These are phyloP conservation scores for Trigoniulus corallinus DNA, from an alignment of 1,140 invertebrate genomes.

Conservation along the genomic window DNA sequence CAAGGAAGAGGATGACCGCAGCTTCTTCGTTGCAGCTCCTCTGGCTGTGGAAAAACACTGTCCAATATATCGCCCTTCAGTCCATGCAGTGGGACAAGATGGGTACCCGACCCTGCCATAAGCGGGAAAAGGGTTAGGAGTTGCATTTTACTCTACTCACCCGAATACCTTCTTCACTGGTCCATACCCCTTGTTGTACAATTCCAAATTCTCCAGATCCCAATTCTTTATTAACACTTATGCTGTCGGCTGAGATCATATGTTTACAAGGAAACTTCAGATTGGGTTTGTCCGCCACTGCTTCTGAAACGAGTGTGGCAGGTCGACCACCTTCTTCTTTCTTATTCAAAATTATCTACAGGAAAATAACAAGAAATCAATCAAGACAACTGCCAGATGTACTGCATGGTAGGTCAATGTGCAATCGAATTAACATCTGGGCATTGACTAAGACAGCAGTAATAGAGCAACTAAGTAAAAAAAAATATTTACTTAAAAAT, in stretches of 20 bases:
- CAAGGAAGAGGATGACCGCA: too few relatives aligned
- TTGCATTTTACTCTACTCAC: slow-evolving; percentile 39
- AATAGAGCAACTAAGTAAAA: too few relatives aligned
- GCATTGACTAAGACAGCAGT: too few relatives aligned
- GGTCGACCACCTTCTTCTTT: slow-evolving; percentile 23
- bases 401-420: too few relatives aligned
- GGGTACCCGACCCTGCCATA: not conserved
- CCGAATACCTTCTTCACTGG: slow-evolving; percentile 72
- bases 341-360: slow-evolving; percentile 27
- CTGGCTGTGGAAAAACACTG: too few relatives aligned
- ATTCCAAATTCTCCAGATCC: slow-evolving; percentile 94
- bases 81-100: not conserved
- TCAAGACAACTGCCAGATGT: too few relatives aligned
- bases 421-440: too few relatives aligned
- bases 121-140: too few relatives aligned
- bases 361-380: slow-evolving; percentile 8
- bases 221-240: slow-evolving; percentile 84
- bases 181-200: slow-evolving; percentile 95
- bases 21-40: too few relatives aligned
- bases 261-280: slow-evolving; percentile 67
- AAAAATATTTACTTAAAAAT: not conserved
- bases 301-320: slow-evolving; percentile 25
- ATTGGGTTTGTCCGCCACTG: slow-evolving; percentile 17
- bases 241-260: slow-evolving; percentile 84
- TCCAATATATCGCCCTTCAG: not conserved